Base-by-base conservation (phyloP, 2,113 vertebrate species). In the Eonycteris spelaea region DNA sequence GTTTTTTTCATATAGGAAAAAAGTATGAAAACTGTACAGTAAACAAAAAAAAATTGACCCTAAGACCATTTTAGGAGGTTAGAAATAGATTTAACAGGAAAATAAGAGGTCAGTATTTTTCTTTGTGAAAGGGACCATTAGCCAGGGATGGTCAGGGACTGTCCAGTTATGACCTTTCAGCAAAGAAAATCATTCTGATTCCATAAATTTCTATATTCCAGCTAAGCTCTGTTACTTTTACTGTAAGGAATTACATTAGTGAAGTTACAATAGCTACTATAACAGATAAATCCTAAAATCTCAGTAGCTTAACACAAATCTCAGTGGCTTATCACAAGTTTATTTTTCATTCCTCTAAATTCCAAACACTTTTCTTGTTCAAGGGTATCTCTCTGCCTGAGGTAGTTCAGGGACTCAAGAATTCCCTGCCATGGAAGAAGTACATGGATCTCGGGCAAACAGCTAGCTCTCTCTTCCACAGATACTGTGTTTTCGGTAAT, bases 241-340 rank as follows among this genome's bases (percentile, higher is more conserved):
- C 67, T 61, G 35, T 75, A 82, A 65, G 16, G 13, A 80, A 61
- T 74, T 73, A 73, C 22, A 74, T 82, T 77, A 83, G 59, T 65
- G 15, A 78, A 26, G 38, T 82, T 85, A 90, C 6, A 86, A 45
- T 82, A 94, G 59, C 55, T 83, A 78, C 70, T n/a, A 13, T 75
- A 79, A 57, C 51, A 91, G 77, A 83, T 91, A 93, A 91, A 70
- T 7, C 51, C 71, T 73, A 53, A 86, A 94, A 90, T 84, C 86
- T 78, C 61, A 90, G 73, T 59, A 79, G 74, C 19, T 71, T 86
- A 80, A 80, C 38, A 77, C 45, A 95, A 65, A 78, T 90, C 55
- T 90, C 79, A 83, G 48, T 22, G 67, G 15, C 55, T 94, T 87
- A 78, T 68, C 6, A 35, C 65, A 78, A 71, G 53, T 73, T 86